Evolutionary conservation across 2,113 vertebrate species (phyloP).

Genomic region (Galeopterus variegatus): DNA sequence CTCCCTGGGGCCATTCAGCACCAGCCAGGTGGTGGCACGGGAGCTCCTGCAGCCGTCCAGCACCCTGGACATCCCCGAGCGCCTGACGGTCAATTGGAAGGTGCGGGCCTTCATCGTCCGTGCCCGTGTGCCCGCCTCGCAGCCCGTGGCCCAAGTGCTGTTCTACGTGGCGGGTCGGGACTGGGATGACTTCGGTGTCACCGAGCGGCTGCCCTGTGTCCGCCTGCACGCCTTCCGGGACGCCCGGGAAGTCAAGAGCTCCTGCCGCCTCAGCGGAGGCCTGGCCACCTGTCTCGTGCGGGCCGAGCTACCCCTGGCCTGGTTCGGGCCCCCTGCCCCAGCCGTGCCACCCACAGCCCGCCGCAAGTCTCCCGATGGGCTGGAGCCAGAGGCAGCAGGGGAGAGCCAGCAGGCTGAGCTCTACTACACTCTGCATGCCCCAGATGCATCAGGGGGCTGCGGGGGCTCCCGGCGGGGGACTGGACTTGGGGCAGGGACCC

Average conservation of each 20-base stretch:
- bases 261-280: slow-evolving; percentile 94
- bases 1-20: slow-evolving; percentile 95
- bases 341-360: slow-evolving; percentile 89
- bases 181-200: slow-evolving; percentile 96
- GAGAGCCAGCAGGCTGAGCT: slow-evolving; percentile 96
- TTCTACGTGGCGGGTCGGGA: slow-evolving; percentile 98
- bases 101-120: slow-evolving; percentile 98
- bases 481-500: slow-evolving; percentile 69
- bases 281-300: slow-evolving; percentile 97
- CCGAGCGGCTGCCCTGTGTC: slow-evolving; percentile 96
- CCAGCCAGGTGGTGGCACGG: slow-evolving; percentile 94
- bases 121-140: slow-evolving; percentile 93
- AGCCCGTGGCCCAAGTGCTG: slow-evolving; percentile 95
- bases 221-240: slow-evolving; percentile 96
- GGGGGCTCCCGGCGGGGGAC: slow-evolving; percentile 86
- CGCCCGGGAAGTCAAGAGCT: slow-evolving; percentile 94
- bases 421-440: slow-evolving; percentile 96
- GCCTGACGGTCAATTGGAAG: slow-evolving; percentile 98
- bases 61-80: slow-evolving; percentile 95
- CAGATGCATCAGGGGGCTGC: slow-evolving; percentile 91
- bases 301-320: slow-evolving; percentile 94
- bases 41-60: slow-evolving; percentile 97
- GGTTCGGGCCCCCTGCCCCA: slow-evolving; percentile 93
- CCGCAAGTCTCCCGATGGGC: slow-evolving; percentile 90
- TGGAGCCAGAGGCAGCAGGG: slow-evolving; percentile 88